These are phyloP conservation scores for Epinephelus cyanopodus DNA, from an alignment of 2,113 vertebrate species.

Conservation along the genomic window DNA sequence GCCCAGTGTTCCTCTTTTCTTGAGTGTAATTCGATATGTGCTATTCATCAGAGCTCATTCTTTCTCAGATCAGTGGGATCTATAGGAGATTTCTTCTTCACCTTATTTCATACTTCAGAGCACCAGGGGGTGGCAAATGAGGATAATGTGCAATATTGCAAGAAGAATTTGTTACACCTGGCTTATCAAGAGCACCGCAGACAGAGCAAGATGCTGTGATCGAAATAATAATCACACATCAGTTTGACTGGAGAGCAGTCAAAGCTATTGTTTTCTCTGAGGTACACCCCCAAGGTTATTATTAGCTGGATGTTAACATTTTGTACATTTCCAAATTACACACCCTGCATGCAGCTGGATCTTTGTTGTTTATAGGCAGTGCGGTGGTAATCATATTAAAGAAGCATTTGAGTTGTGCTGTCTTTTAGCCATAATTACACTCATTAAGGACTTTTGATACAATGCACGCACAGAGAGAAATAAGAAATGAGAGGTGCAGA, in stretches of 20 bases:
- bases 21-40: slow-evolving; percentile 50
- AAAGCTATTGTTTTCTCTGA: slow-evolving; percentile 31
- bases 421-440: slow-evolving; percentile 64
- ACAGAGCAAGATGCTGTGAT: slow-evolving; percentile 50
- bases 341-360: slow-evolving; percentile 24
- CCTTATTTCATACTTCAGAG: slow-evolving; percentile 59
- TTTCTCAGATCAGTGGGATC: slow-evolving; percentile 59
- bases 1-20: slow-evolving; percentile 72
- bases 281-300: slow-evolving; percentile 13
- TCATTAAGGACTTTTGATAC: slow-evolving; percentile 71
- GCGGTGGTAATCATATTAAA: slow-evolving; percentile 53
- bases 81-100: slow-evolving; percentile 44
- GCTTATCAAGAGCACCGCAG: slow-evolving; percentile 51
- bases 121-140: slow-evolving; percentile 53
- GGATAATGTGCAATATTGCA: slow-evolving; percentile 63
- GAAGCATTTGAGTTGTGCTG: slow-evolving; percentile 44
- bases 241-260: slow-evolving; percentile 47
- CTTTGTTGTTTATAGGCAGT: slow-evolving; percentile 26
- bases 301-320: slow-evolving; percentile 34
- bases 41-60: slow-evolving; percentile 52
- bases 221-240: slow-evolving; percentile 66
- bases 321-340: slow-evolving; percentile 29
- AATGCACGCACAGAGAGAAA: slow-evolving; percentile 42
- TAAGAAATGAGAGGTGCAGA: slow-evolving; percentile 50
- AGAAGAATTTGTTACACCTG: slow-evolving; percentile 63